Conservation (phyloP, 1,140 invertebrate genomes). For the Cataglyphis hispanica region DNA sequence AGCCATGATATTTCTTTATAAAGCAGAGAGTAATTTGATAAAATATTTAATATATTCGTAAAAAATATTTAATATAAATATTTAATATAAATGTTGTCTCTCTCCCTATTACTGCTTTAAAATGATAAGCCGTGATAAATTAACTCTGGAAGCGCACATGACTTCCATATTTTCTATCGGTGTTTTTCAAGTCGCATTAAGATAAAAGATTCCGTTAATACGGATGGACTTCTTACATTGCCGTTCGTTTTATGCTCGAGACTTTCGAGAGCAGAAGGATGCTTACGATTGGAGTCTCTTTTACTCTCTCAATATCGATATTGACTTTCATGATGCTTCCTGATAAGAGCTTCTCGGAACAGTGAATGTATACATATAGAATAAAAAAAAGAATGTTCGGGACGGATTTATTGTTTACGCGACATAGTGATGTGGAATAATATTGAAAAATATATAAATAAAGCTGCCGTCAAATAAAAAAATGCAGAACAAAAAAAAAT, state of each 20-base stretch:
- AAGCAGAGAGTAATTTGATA: no score
- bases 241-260: conserved; percentile 24
- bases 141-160: neutral
- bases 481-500: neutral
- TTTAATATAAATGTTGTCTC: no score
- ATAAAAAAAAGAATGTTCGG: neutral
- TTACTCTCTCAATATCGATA: conserved; percentile 51
- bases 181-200: neutral
- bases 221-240: conserved; percentile 33
- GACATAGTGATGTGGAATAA: neutral
- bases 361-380: conserved; percentile 24
- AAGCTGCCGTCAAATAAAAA: neutral
- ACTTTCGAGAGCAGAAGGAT: conserved; percentile 37
- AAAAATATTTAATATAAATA: neutral
- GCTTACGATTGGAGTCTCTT: neutral
- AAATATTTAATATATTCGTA: no score
- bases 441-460: conserved; percentile 5
- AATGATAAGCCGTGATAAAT: neutral
- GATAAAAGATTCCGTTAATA: conserved; percentile 38
- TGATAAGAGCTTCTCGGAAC: conserved; percentile 29
- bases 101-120: neutral
- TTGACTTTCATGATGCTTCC: conserved; percentile 53
- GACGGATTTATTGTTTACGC: neutral
- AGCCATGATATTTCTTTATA: no score
- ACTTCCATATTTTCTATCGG: neutral